A percentile compares a stretch with the other conserved stretches of the same genome.
phyloP scores from a whole-genome alignment of 2,888 invertebrate species.

The Eristalis intricaria region DNA sequence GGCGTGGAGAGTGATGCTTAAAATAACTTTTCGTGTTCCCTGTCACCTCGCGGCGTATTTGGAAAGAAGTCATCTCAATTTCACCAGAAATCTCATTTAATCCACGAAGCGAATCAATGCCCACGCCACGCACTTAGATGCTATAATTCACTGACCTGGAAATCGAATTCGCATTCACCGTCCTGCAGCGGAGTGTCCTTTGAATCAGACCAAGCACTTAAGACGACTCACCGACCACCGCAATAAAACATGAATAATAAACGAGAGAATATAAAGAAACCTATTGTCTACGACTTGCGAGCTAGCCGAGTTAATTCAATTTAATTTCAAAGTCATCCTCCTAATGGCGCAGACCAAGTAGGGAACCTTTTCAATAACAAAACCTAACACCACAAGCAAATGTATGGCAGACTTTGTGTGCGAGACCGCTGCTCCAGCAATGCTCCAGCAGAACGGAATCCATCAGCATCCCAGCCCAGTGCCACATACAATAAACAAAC shows the following conservation, averaged over 20 bases:
- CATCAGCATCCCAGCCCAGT: background rate
- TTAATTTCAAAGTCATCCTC: background rate
- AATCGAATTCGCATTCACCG: slow-evolving; percentile 28
- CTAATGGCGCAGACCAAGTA: background rate
- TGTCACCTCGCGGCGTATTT: background rate
- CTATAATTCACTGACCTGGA: slow-evolving; percentile 36
- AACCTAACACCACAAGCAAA: background rate
- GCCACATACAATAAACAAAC: slow-evolving; percentile 35
- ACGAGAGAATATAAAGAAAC: slow-evolving; percentile 12
- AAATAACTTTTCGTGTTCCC: no score
- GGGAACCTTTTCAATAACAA: background rate
- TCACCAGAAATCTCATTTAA: slow-evolving; percentile 43
- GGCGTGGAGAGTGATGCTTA: no score
- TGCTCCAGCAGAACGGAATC: no score
- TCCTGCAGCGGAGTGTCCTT: background rate
- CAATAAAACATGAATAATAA: slow-evolving; percentile 57
- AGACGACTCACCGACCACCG: slow-evolving; percentile 29
- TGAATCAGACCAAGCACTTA: background rate
- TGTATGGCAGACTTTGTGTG: slow-evolving; percentile 49
- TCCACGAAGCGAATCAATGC: slow-evolving; percentile 33
- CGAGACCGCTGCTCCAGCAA: slow-evolving; percentile 4
- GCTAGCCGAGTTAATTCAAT: background rate
- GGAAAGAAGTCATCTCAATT: background rate
- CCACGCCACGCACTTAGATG: slow-evolving; percentile 3
- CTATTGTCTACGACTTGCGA: background rate